Percentiles rank a stretch among this genome's conserved stretches.
phyloP scores from a whole-genome alignment of 2,113 vertebrate species.

The Chauna torquata region DNA sequence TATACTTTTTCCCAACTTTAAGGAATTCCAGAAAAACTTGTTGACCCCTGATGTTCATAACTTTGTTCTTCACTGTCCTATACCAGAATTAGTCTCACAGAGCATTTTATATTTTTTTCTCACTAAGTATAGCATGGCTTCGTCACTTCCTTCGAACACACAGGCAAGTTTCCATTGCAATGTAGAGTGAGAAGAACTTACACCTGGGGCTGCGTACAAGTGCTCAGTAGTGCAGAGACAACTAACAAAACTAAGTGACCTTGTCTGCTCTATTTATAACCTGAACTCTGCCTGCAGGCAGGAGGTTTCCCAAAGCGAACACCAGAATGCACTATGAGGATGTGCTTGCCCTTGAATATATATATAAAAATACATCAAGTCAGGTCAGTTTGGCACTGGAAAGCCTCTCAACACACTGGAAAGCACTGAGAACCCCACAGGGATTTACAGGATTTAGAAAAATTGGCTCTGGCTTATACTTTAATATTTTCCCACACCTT shows the following conservation, averaged over 20 bases:
- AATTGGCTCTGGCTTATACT: not conserved
- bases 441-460: not conserved
- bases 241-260: not conserved
- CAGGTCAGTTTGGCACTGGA: not conserved
- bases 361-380: not conserved
- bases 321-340: not conserved
- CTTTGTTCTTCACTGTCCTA: not conserved
- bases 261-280: not conserved
- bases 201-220: not conserved
- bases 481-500: not conserved
- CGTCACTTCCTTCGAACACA: not conserved
- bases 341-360: not conserved
- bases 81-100: accelerated
- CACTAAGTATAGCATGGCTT: not conserved
- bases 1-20: not conserved
- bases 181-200: not conserved
- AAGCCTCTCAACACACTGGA: not conserved
- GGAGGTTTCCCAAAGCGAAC: not conserved
- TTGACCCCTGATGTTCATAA: not conserved
- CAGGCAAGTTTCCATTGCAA: not conserved
- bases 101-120: accelerated
- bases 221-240: not conserved
- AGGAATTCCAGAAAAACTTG: not conserved
- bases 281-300: not conserved
- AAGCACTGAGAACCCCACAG: not conserved